These are phyloP conservation scores for Oreotrochilus melanogaster DNA, from an alignment of 2,113 vertebrate species.

Conservation along the genomic window DNA sequence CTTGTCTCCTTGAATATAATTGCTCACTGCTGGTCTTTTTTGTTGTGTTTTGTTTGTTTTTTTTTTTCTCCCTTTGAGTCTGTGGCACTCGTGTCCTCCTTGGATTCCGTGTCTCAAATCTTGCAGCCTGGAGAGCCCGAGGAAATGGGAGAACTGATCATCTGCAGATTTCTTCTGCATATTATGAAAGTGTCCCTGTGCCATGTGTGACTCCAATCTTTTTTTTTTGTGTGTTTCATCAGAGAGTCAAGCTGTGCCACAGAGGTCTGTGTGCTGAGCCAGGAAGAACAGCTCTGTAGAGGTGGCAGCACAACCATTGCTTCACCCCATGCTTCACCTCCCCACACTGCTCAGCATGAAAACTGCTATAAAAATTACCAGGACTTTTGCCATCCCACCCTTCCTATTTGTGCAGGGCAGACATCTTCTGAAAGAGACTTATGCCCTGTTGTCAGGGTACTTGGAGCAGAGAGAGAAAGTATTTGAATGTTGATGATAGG, in stretches of 20 bases:
- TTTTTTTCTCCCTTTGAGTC: constrained; percentile 9
- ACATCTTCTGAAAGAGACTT: background rate
- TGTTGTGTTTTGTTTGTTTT: background rate
- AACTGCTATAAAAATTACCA: background rate
- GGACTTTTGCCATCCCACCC: background rate
- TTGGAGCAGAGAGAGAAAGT: background rate
- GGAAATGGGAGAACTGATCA: background rate
- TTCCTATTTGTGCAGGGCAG: background rate
- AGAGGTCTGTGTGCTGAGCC: background rate
- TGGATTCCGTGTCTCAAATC: background rate
- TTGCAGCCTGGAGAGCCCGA: background rate
- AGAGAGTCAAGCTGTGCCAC: background rate
- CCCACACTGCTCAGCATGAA: background rate
- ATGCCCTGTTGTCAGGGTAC: background rate
- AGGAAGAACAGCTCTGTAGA: background rate
- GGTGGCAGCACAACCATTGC: background rate
- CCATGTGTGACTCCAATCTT: background rate
- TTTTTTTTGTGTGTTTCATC: background rate
- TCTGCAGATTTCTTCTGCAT: background rate
- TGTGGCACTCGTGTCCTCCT: background rate
- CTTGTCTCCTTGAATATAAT: constrained; percentile 16
- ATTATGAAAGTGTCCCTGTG: background rate
- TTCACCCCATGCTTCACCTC: background rate
- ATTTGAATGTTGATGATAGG: background rate
- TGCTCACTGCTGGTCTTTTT: background rate